phyloP scores from a whole-genome alignment of 1,140 invertebrate species.

The Cotesia glomerata region DNA sequence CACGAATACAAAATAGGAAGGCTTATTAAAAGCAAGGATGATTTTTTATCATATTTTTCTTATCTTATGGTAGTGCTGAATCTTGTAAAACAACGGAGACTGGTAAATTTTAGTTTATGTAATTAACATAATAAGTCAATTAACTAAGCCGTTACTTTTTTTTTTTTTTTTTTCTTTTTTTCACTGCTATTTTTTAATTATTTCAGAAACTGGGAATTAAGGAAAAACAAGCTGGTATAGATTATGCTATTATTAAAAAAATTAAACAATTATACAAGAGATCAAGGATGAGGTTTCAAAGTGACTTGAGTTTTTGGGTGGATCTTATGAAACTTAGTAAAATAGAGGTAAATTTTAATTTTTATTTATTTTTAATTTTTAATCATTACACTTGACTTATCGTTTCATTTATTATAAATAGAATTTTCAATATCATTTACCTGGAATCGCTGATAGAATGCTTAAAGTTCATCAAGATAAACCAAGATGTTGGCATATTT shows the following conservation, averaged over 20 bases:
- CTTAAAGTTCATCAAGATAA: conserved; percentile 74
- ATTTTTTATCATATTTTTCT: conserved; percentile 75
- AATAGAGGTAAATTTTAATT: conserved; percentile 62
- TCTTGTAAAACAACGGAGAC: conserved; percentile 67
- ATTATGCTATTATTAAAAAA: conserved; percentile 69
- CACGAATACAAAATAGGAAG: conserved; percentile 77
- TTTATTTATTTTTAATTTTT: not conserved
- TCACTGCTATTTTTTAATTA: not conserved
- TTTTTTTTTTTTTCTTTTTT: not conserved
- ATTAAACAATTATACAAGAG: conserved; percentile 71
- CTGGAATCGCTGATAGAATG: conserved; percentile 64
- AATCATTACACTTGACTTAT: not conserved
- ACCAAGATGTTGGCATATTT: conserved; percentile 75
- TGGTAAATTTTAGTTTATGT: conserved; percentile 50
- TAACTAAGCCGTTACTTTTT: too few species aligned
- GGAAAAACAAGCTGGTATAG: conserved; percentile 71
- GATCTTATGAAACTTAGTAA: conserved; percentile 76
- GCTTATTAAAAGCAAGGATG: conserved; percentile 71
- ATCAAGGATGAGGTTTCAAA: conserved; percentile 68
- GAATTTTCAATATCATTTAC: conserved; percentile 58
- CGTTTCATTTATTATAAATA: conserved; percentile 34
- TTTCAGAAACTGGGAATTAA: conserved; percentile 64
- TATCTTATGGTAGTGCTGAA: conserved; percentile 75
- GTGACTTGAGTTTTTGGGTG: conserved; percentile 74
- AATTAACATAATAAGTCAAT: too few species aligned